phyloP scores from a whole-genome alignment of 2,113 vertebrate genomes.

The Leucopternis melanops region DNA sequence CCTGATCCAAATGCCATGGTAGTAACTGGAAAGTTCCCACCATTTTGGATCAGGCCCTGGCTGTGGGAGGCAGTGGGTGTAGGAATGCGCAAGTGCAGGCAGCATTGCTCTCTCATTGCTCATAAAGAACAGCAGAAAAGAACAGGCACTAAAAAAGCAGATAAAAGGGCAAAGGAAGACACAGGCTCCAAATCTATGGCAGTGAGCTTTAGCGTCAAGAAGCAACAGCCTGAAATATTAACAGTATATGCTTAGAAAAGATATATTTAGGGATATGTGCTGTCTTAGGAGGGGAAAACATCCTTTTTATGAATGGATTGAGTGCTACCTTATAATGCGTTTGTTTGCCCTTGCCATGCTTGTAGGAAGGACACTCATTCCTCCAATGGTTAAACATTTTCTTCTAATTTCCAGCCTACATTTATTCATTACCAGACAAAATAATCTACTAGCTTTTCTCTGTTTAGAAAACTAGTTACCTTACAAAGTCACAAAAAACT shows the following conservation, averaged over 20 bases:
- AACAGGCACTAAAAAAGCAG: neutral
- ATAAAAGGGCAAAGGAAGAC: neutral
- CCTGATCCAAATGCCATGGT: neutral
- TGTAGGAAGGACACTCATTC: neutral
- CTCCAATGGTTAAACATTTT: neutral
- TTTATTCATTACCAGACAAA: neutral
- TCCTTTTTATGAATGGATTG: neutral
- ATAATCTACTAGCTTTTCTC: neutral
- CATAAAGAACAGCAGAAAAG: neutral
- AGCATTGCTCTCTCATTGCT: neutral
- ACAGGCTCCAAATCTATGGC: neutral
- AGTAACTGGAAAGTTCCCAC: conserved; percentile 3
- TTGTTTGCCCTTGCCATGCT: neutral
- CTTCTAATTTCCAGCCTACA: neutral
- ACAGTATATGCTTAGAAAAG: neutral
- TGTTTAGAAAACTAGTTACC: neutral
- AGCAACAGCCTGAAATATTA: neutral
- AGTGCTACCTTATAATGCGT: neutral
- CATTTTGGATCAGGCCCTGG: neutral
- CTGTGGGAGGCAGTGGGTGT: conserved; percentile 36
- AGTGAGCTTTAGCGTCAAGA: neutral
- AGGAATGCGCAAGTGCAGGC: neutral
- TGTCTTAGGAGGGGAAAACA: neutral
- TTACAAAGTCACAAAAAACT: neutral
- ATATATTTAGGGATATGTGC: neutral